Evolutionary conservation across 1,140 invertebrate species (phyloP).

Genomic region (Drosophila pandora): DNA sequence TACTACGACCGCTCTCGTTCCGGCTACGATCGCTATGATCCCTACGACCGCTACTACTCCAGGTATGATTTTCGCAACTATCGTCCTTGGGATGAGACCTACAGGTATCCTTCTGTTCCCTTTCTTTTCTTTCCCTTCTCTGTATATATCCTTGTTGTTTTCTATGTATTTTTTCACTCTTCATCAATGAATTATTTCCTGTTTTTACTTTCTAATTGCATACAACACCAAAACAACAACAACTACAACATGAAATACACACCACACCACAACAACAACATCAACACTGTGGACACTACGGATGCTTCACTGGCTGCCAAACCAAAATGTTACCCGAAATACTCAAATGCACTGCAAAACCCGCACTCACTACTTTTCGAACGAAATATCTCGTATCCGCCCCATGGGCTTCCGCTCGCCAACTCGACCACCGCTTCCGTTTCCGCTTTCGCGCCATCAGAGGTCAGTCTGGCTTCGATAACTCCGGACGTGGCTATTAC

Average conservation of each 20-base stretch:
- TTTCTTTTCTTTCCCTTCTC: constrained; percentile 7
- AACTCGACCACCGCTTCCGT: constrained; percentile 44
- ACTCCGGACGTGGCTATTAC: constrained; percentile 84
- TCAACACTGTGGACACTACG: constrained; percentile 52
- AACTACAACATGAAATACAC: constrained; percentile 44
- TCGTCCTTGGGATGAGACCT: constrained; percentile 84
- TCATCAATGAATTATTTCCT: constrained; percentile 36
- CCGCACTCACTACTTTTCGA: constrained; percentile 49
- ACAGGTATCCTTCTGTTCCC: constrained; percentile 76
- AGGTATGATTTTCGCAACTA: constrained; percentile 84
- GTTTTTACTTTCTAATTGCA: constrained; percentile 69
- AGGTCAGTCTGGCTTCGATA: constrained; percentile 83
- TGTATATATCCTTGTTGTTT: constrained; percentile 28
- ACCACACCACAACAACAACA: constrained; percentile 48
- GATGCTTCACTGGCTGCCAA: constrained; percentile 51
- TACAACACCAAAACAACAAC: constrained; percentile 58
- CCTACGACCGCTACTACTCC: constrained; percentile 80
- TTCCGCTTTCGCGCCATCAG: constrained; percentile 26
- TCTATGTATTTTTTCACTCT: neutral
- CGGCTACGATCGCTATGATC: constrained; percentile 73
- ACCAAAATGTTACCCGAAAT: constrained; percentile 12
- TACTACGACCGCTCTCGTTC: constrained; percentile 72
- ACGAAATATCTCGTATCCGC: constrained; percentile 30
- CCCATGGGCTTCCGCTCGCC: constrained; percentile 23
- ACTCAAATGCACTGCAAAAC: constrained; percentile 35